Percentiles rank a stretch among this genome's conserved stretches.
phyloP scores from a whole-genome alignment of 2,888 invertebrate species.

The Lobophora halterata region DNA sequence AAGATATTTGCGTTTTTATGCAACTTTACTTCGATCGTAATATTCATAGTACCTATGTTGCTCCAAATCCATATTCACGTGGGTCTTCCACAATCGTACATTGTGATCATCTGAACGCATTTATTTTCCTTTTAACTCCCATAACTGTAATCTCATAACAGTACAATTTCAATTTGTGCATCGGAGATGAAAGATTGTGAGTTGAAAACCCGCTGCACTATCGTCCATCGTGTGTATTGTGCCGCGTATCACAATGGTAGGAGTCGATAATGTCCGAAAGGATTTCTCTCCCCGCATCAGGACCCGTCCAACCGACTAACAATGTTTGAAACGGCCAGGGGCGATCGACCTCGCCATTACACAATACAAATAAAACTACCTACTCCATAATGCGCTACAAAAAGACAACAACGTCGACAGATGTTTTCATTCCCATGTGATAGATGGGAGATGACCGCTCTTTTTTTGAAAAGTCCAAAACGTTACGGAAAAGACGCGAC shows the following conservation, averaged over 20 bases:
- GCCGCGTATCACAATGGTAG: conserved; percentile 42
- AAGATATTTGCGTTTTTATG: no score
- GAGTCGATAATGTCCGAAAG: conserved; percentile 47
- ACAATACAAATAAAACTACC: conserved; percentile 57
- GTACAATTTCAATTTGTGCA: conserved; percentile 38
- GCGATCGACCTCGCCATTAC: conserved; percentile 59
- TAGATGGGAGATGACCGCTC: conserved; percentile 61
- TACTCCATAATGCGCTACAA: conserved; percentile 56
- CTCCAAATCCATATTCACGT: background rate
- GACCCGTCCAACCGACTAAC: conserved; percentile 45
- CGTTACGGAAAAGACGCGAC: conserved; percentile 64
- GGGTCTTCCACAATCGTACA: conserved; percentile 5
- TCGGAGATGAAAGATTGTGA: conserved; percentile 34
- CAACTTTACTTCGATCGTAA: no score
- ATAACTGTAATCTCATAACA: conserved; percentile 31
- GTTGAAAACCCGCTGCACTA: conserved; percentile 34
- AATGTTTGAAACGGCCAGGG: conserved; percentile 53
- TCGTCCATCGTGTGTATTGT: conserved; percentile 42
- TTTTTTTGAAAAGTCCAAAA: conserved; percentile 62
- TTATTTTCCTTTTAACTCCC: conserved; percentile 13
- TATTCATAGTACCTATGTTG: no score
- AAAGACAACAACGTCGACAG: conserved; percentile 63
- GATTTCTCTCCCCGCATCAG: conserved; percentile 39
- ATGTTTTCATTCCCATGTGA: conserved; percentile 74
- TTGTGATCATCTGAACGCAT: conserved; percentile 10